Percentiles rank a stretch among this genome's conserved stretches.
Evolutionary conservation across 2,888 invertebrate genomes (phyloP).

Genomic region (Drosophila pegasa): DNA sequence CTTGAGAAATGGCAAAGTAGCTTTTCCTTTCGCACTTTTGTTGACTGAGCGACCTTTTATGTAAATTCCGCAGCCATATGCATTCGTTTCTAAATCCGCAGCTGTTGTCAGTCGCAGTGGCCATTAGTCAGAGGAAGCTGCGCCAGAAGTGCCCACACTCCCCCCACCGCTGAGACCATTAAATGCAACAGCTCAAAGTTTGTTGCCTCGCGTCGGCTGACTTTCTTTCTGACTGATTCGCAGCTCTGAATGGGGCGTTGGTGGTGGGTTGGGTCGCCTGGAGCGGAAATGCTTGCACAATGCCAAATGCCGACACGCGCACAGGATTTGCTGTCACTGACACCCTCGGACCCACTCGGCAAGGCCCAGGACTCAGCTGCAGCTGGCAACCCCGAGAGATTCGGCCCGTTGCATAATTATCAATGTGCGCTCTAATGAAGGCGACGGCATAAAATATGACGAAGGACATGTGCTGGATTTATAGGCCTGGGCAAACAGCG

Average conservation of each 20-base stretch:
- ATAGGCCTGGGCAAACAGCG: slow-evolving; percentile 36
- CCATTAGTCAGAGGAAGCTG: slow-evolving; percentile 69
- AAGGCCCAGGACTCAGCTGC: slow-evolving; percentile 48
- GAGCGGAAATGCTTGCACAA: slow-evolving; percentile 72
- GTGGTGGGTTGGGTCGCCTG: slow-evolving; percentile 32
- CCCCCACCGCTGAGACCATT: slow-evolving; percentile 54
- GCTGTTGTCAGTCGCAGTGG: slow-evolving; percentile 78
- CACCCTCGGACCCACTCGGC: slow-evolving; percentile 29
- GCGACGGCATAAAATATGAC: slow-evolving; percentile 66
- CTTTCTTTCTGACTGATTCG: slow-evolving; percentile 31
- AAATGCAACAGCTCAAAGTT: slow-evolving; percentile 73
- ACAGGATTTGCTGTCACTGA: slow-evolving; percentile 68
- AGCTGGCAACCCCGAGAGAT: slow-evolving; percentile 15
- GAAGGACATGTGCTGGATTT: slow-evolving; percentile 59
- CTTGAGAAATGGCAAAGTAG: slow-evolving; percentile 53
- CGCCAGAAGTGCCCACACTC: slow-evolving; percentile 47
- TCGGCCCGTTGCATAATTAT: slow-evolving; percentile 70
- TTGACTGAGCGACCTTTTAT: slow-evolving; percentile 75
- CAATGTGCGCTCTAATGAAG: slow-evolving; percentile 70
- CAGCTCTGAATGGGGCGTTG: slow-evolving; percentile 20
- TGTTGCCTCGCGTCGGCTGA: slow-evolving; percentile 18
- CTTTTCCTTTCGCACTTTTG: slow-evolving; percentile 30
- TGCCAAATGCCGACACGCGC: slow-evolving; percentile 79
- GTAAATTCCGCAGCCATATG: slow-evolving; percentile 70
- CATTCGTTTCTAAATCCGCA: slow-evolving; percentile 74